phyloP scores from a whole-genome alignment of 2,888 invertebrate genomes.

The Artemia sp. region DNA sequence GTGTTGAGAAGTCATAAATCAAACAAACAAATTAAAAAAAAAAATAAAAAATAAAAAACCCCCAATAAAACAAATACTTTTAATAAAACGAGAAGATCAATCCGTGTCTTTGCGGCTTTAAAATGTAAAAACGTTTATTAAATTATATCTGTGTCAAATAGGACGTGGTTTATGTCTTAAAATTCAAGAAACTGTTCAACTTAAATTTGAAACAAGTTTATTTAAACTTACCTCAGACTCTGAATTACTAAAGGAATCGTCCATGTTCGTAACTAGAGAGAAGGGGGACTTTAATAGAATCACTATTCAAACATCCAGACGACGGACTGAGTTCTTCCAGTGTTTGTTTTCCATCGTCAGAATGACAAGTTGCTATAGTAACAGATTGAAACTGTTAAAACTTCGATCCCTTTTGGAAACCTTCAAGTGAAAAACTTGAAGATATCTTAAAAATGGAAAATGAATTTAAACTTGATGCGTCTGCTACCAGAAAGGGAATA shows the following conservation, averaged over 20 bases:
- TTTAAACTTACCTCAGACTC: conserved; percentile 1
- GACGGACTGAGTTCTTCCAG: background rate
- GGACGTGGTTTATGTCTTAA: no score
- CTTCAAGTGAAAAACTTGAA: conserved; percentile 3
- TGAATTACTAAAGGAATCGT: conserved; percentile 9
- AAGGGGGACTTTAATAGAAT: conserved; percentile 2
- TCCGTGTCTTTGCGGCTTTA: no score
- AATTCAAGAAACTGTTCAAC: no score
- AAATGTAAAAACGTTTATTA: no score
- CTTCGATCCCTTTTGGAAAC: conserved; percentile 8
- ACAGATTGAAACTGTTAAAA: conserved; percentile 13
- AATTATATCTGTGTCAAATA: no score
- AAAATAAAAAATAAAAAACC: no score
- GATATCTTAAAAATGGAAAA: conserved; percentile 1
- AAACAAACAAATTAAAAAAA: no score
- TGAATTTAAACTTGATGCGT: background rate
- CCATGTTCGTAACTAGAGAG: background rate
- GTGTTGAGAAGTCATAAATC: no score
- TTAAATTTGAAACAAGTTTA: no score
- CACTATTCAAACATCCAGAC: conserved; percentile 14
- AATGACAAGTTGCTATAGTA: conserved; percentile 3
- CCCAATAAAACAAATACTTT: no score
- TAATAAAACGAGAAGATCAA: no score
- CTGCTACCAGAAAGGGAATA: background rate
- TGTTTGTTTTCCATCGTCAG: conserved; percentile 7